Evolutionary conservation across 1,140 invertebrate genomes (phyloP).

Genomic region (Littorina saxatilis): DNA sequence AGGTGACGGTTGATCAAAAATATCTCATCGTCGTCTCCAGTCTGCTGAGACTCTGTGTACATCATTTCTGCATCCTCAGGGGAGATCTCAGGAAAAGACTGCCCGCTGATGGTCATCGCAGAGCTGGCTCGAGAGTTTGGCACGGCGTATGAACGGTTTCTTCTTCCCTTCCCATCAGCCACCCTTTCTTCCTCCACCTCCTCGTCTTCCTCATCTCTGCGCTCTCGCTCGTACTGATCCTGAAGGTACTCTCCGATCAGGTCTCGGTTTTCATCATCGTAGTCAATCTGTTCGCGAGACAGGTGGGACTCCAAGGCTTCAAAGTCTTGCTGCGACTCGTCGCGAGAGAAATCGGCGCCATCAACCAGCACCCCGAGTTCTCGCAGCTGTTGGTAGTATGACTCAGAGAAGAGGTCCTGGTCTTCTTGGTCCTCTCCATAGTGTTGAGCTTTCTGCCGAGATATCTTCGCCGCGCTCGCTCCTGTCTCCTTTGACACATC

Average conservation of each 20-base stretch:
- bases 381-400: constrained; percentile 67
- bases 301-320: constrained; percentile 61
- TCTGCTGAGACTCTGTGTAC: constrained; percentile 51
- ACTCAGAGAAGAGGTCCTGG: constrained; percentile 63
- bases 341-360: constrained; percentile 61
- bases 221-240: constrained; percentile 40
- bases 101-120: constrained; percentile 61
- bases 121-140: constrained; percentile 53
- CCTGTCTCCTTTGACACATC: neutral
- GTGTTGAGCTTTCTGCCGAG: constrained; percentile 4
- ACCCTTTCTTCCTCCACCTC: constrained; percentile 24
- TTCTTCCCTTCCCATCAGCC: neutral
- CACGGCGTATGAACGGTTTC: neutral
- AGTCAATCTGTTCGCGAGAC: constrained; percentile 49
- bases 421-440: constrained; percentile 10
- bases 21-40: constrained; percentile 61
- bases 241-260: constrained; percentile 60
- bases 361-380: constrained; percentile 71
- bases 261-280: constrained; percentile 46
- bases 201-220: constrained; percentile 36
- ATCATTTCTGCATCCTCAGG: constrained; percentile 64
- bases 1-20: constrained; percentile 55
- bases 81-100: constrained; percentile 68
- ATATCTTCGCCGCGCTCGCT: neutral
- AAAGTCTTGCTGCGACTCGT: constrained; percentile 62